These are phyloP conservation scores for Toxotes lorentzi DNA, from an alignment of 2,797 vertebrate genomes.

Conservation along the genomic window DNA sequence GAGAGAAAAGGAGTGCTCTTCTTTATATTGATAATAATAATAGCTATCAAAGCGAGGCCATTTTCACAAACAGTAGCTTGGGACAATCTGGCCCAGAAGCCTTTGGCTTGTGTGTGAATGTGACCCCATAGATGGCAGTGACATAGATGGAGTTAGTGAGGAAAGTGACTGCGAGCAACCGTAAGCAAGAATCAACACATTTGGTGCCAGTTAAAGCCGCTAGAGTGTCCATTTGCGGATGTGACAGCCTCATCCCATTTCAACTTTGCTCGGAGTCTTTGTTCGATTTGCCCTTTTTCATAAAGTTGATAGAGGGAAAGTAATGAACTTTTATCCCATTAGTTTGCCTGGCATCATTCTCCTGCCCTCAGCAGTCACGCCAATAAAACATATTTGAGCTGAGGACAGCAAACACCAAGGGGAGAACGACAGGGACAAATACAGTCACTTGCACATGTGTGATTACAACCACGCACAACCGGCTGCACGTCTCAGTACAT, in stretches of 20 bases:
- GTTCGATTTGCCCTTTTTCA: conserved; percentile 68
- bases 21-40: conserved; percentile 73
- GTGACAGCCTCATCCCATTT: conserved; percentile 57
- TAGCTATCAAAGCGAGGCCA: conserved; percentile 62
- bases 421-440: conserved; percentile 23
- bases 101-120: conserved; percentile 58
- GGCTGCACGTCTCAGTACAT: conserved; percentile 4
- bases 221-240: conserved; percentile 36
- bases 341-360: conserved; percentile 63
- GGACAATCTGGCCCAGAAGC: conserved; percentile 67
- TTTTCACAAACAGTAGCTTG: conserved; percentile 54
- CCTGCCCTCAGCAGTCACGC: conserved; percentile 68
- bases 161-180: conserved; percentile 42
- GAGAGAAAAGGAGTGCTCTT: conserved; percentile 57
- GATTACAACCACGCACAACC: background rate
- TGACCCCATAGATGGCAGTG: conserved; percentile 52
- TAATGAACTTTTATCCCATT: conserved; percentile 79
- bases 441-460: conserved; percentile 16
- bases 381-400: conserved; percentile 75
- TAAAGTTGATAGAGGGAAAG: conserved; percentile 72
- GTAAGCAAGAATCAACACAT: conserved; percentile 55
- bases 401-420: conserved; percentile 67
- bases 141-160: conserved; percentile 44
- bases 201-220: conserved; percentile 45
- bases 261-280: conserved; percentile 61